Evolutionary conservation across 1,140 invertebrate species (phyloP).

Genomic region (Aphis craccivora): DNA sequence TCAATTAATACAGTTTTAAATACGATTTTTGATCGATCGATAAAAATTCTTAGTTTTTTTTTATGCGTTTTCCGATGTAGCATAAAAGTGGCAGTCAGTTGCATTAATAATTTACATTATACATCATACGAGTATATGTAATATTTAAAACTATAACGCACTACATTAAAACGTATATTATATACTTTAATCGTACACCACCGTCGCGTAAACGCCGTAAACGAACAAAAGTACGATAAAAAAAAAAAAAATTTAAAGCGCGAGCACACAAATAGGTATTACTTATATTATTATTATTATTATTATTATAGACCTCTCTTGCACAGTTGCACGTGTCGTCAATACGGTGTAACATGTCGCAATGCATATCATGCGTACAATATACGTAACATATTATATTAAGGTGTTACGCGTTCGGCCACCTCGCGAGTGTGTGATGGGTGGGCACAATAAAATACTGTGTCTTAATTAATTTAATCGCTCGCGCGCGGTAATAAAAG

Average conservation of each 20-base stretch:
- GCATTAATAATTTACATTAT: neutral
- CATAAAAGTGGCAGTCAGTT: neutral
- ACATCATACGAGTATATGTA: too few relatives aligned
- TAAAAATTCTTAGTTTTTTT: neutral
- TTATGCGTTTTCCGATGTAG: neutral
- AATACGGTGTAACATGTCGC: neutral
- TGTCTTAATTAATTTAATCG: neutral
- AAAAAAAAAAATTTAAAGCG: neutral
- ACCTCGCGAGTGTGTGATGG: too few relatives aligned
- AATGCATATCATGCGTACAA: neutral
- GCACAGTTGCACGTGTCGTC: neutral
- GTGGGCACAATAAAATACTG: neutral
- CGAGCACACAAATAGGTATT: neutral
- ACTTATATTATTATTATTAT: neutral
- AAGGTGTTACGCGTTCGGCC: neutral
- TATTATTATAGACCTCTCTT: neutral
- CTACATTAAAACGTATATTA: neutral
- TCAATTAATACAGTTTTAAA: neutral
- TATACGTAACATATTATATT: neutral
- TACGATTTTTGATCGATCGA: neutral
- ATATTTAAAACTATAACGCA: neutral
- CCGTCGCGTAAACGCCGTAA: neutral
- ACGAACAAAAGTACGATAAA: neutral
- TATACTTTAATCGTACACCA: neutral
- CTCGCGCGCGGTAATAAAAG: too few relatives aligned